Base-by-base conservation (phyloP, 2,888 invertebrate species). In the Sussaba pulchella region DNA sequence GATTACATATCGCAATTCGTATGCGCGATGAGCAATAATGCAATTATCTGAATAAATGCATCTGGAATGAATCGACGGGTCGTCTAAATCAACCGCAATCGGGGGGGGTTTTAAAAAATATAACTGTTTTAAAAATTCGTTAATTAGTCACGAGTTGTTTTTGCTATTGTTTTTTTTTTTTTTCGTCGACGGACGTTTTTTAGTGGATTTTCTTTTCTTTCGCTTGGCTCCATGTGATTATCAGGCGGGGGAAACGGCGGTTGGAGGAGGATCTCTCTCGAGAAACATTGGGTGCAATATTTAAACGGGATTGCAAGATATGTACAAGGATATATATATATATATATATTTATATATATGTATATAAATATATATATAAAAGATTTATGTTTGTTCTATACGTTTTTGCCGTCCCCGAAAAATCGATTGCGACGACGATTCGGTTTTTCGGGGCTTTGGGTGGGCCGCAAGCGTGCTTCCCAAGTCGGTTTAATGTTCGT, bases 251-350 rank as follows among this genome's bases (percentile, higher is more conserved):
- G 47, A 31, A 17, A 36, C 52, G 41, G 52, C 45, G 26, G 67
- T 45, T 63, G 43, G 61, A 82, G 82, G 82, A 83, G 82, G 69
- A 52, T 80, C 63, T 83, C 82, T 76, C 77, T 71, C 74, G 82
- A 82, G 81, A 73, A 87, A 86, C 78, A 82, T 82, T 82, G 83
- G 80, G 83, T 87, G 83, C 81, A 82, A 81, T 83, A 81, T 82
- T 83, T 82, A 39, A 69, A 67, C 19, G 66, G 64, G 74, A 85
- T 88, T 84, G 88, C 88, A 85, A 88, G 91, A 91, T 91, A 91
- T 91, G 91, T 91, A 91, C 91, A 91, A 89, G 89, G 88, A 91
- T 86, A 88, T 89, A 90, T 89, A 87, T 83, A 83, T 31, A 77
- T 39, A 71, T 63, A 64, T 77, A 77, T 73, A 69, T 63, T 71